Evolutionary conservation across 1,140 invertebrate genomes (phyloP).

Genomic region (Calephelis nemesis): DNA sequence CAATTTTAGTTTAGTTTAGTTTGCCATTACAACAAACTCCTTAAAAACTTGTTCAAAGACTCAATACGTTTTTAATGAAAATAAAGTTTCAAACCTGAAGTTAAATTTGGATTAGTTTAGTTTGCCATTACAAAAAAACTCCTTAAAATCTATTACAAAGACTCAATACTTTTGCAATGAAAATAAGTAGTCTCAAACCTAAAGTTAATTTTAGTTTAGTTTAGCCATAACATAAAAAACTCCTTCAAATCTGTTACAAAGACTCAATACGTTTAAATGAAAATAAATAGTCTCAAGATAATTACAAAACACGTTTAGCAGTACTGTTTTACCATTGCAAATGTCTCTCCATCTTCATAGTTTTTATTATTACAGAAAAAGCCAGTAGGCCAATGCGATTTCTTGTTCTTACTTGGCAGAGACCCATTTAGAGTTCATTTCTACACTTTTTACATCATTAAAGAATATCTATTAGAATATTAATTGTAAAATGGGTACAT

Average conservation of each 20-base stretch:
- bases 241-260: too few species aligned
- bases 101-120: too few species aligned
- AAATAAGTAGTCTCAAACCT: too few species aligned
- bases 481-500: neutral
- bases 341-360: slow-evolving; percentile 13
- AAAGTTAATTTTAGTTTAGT: too few species aligned
- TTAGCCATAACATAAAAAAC: too few species aligned
- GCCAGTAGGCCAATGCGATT: slow-evolving; percentile 24
- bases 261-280: neutral
- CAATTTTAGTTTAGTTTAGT: too few species aligned
- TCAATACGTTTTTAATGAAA: neutral
- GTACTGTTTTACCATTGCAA: slow-evolving; percentile 8
- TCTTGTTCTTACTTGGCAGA: slow-evolving; percentile 23
- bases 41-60: too few species aligned
- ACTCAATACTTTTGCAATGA: too few species aligned
- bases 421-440: slow-evolving; percentile 18
- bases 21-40: too few species aligned
- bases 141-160: too few species aligned
- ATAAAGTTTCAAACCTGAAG: neutral
- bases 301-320: slow-evolving; percentile 12
- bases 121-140: too few species aligned
- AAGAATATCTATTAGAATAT: slow-evolving; percentile 1
- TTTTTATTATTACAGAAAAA: slow-evolving; percentile 27
- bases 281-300: neutral
- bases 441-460: slow-evolving; percentile 2